Evolutionary conservation across 1,140 invertebrate genomes (phyloP).

Genomic region (Holcopasites calliopsidis): DNA sequence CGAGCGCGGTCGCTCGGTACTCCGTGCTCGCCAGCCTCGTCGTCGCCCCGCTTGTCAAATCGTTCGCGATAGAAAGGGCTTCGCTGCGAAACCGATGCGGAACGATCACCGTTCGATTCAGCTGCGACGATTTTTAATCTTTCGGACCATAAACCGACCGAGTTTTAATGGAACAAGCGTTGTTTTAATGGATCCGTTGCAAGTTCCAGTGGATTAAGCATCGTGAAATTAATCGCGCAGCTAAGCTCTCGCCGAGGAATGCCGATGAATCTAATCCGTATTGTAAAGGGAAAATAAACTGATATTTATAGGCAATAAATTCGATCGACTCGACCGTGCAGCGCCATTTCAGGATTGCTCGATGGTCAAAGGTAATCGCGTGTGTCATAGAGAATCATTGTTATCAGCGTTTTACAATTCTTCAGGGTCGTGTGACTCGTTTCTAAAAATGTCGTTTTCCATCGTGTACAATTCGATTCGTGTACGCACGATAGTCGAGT

Average conservation of each 20-base stretch:
- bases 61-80: not conserved
- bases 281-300: not conserved
- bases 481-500: too few relatives aligned
- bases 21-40: slow-evolving; percentile 1
- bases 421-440: not conserved
- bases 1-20: slow-evolving; percentile 5
- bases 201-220: too few relatives aligned
- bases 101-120: not conserved
- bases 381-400: too few relatives aligned
- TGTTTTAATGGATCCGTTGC: too few relatives aligned
- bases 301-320: not conserved
- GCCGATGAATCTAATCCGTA: not conserved
- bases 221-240: not conserved
- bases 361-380: not conserved
- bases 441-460: not conserved
- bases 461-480: not conserved
- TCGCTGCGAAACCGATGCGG: not conserved
- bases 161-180: not conserved
- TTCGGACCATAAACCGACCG: not conserved
- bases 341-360: not conserved
- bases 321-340: not conserved
- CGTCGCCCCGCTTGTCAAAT: slow-evolving; percentile 24
- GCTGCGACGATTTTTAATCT: not conserved
- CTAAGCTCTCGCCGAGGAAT: not conserved
- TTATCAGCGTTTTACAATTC: not conserved